These are phyloP conservation scores for Galeruca laticollis DNA, from an alignment of 2,888 invertebrate genomes.

Conservation along the genomic window DNA sequence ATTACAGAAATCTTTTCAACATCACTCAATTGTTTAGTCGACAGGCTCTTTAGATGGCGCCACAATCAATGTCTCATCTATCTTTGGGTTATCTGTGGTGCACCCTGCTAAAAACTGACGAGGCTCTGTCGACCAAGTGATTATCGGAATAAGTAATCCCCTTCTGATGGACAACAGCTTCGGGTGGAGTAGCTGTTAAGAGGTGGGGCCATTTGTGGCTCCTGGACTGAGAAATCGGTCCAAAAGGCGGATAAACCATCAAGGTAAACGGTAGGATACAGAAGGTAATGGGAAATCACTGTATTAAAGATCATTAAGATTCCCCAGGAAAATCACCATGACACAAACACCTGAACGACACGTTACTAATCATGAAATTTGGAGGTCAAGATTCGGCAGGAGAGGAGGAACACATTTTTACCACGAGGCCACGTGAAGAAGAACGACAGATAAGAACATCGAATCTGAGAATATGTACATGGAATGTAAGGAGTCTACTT, in stretches of 20 bases:
- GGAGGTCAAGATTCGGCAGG: too few species aligned
- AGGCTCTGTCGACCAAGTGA: too few species aligned
- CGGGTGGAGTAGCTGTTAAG: not conserved
- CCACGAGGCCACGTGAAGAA: not conserved
- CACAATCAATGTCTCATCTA: too few species aligned
- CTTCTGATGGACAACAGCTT: not conserved
- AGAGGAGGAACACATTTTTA: constrained; percentile 10
- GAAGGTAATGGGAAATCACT: constrained; percentile 9
- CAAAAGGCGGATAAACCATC: constrained; percentile 8
- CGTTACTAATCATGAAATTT: too few species aligned
- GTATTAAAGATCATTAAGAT: too few species aligned
- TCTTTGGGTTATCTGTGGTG: too few species aligned
- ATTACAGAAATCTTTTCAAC: too few species aligned
- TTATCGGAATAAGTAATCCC: constrained; percentile 8
- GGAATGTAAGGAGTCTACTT: constrained; percentile 12
- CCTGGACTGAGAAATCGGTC: constrained; percentile 4
- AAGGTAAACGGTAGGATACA: not conserved
- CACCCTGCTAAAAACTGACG: too few species aligned
- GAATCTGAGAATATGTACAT: constrained; percentile 4
- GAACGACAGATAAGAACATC: not conserved
- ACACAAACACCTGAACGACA: too few species aligned
- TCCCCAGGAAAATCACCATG: too few species aligned
- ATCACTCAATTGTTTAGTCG: too few species aligned
- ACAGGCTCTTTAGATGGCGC: too few species aligned
- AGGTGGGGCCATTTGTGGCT: constrained; percentile 7